A percentile compares a stretch with the other conserved stretches of the same genome.
Evolutionary conservation across 2,797 vertebrate species (phyloP).

Genomic region (Acipenser oxyrinchus): DNA sequence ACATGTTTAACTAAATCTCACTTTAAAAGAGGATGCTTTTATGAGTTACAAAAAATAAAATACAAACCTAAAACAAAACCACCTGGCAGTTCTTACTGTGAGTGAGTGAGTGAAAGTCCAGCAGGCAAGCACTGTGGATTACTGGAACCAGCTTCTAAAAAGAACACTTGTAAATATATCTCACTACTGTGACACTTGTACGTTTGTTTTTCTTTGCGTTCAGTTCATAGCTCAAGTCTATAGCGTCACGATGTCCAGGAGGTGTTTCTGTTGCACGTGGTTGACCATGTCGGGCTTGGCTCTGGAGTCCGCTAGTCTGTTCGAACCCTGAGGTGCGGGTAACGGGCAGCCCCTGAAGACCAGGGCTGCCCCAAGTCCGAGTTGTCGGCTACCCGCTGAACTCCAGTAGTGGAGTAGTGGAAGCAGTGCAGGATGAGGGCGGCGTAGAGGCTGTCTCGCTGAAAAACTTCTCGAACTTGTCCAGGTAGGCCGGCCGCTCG

Average conservation of each 20-base stretch:
- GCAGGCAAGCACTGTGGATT: too few species aligned
- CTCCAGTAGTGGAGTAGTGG: conserved; percentile 29
- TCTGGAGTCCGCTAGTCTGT: conserved; percentile 37
- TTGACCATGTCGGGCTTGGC: conserved; percentile 38
- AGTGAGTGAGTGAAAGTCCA: neutral
- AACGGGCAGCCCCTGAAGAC: conserved; percentile 30
- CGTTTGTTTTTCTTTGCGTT: too few species aligned
- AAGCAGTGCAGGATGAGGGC: too few species aligned
- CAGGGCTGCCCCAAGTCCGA: conserved; percentile 36
- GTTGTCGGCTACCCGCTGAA: conserved; percentile 26
- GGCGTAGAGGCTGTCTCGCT: conserved; percentile 61
- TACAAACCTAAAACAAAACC: neutral
- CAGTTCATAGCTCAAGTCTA: conserved; percentile 24
- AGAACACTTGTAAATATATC: neutral
- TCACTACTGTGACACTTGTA: too few species aligned
- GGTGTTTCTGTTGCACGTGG: conserved; percentile 60
- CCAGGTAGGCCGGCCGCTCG: conserved; percentile 69
- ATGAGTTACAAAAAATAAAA: neutral
- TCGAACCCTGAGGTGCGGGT: conserved; percentile 21
- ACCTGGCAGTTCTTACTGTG: neutral
- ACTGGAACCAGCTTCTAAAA: too few species aligned
- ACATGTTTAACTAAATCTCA: too few species aligned
- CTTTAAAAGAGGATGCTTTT: too few species aligned
- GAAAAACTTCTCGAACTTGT: conserved; percentile 73
- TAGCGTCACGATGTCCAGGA: conserved; percentile 69